Evolutionary conservation across 2,888 invertebrate genomes (phyloP).

Genomic region (Drosophila longiperda): DNA sequence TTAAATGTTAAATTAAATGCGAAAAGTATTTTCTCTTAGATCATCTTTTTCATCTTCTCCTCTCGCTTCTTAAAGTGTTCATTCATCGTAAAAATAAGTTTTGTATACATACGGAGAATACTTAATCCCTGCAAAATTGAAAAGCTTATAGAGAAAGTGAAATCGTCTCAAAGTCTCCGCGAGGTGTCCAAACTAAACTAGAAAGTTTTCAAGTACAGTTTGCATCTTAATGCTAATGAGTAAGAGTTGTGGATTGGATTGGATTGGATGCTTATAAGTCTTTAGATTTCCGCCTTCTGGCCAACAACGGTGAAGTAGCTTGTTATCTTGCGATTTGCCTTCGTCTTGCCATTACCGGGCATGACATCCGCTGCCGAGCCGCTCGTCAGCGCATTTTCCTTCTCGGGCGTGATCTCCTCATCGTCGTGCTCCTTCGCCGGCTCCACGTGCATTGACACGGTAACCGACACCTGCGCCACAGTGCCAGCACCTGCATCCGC

Average conservation of each 20-base stretch:
- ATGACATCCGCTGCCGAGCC: constrained; percentile 35
- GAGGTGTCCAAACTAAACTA: constrained; percentile 54
- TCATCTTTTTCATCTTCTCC: background rate
- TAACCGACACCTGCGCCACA: constrained; percentile 71
- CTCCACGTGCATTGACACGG: constrained; percentile 81
- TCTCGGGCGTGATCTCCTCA: constrained; percentile 66
- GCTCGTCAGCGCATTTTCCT: constrained; percentile 63
- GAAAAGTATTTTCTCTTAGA: constrained; percentile 14
- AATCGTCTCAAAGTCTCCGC: constrained; percentile 61
- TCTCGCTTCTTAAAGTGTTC: constrained; percentile 2
- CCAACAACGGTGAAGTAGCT: constrained; percentile 82
- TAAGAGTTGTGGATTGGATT: constrained; percentile 52
- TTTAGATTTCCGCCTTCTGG: constrained; percentile 79
- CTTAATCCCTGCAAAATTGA: constrained; percentile 72
- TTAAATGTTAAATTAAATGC: constrained; percentile 56
- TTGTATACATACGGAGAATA: constrained; percentile 63
- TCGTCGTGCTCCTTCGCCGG: constrained; percentile 50
- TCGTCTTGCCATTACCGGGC: constrained; percentile 58
- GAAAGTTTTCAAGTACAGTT: constrained; percentile 65
- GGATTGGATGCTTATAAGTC: constrained; percentile 65
- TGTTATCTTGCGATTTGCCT: constrained; percentile 76
- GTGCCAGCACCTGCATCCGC: constrained; percentile 51
- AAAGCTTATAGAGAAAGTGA: constrained; percentile 46
- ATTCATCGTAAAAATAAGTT: constrained; percentile 32
- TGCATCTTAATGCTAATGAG: constrained; percentile 69